phyloP scores from a whole-genome alignment of 2,113 vertebrate genomes.

The Tachysurus fulvidraco region DNA sequence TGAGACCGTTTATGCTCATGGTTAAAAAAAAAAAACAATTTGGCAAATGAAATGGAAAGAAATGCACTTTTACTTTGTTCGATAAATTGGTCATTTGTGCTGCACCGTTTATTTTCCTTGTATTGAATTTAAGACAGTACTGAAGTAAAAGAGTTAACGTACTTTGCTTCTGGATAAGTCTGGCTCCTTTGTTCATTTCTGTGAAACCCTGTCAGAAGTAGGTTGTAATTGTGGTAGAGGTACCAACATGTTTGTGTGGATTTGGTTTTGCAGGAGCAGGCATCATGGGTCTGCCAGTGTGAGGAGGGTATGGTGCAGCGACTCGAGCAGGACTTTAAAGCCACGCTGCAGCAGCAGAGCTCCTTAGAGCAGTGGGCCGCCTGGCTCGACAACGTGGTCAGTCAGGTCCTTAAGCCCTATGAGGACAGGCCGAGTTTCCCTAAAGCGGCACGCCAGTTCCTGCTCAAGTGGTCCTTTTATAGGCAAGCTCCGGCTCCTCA shows the following conservation, averaged over 20 bases:
- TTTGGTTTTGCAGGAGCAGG: conserved; percentile 82
- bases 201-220: background rate
- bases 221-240: background rate
- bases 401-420: conserved; percentile 89
- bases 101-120: too few relatives aligned
- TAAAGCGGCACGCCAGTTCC: conserved; percentile 91
- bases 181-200: background rate
- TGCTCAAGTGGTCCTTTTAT: conserved; percentile 98
- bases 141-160: background rate
- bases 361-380: conserved; percentile 96
- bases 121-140: background rate
- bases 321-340: conserved; percentile 97
- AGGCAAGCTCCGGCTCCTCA: conserved; percentile 71
- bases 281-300: conserved; percentile 98
- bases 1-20: background rate
- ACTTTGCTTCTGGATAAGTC: background rate
- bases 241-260: background rate
- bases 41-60: background rate
- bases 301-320: conserved; percentile 93
- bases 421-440: conserved; percentile 90
- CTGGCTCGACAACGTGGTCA: conserved; percentile 94
- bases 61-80: background rate
- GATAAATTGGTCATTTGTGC: too few relatives aligned
- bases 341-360: conserved; percentile 95
- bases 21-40: background rate